phyloP scores from a whole-genome alignment of 2,888 invertebrate species.

The Flexamia atlantica region DNA sequence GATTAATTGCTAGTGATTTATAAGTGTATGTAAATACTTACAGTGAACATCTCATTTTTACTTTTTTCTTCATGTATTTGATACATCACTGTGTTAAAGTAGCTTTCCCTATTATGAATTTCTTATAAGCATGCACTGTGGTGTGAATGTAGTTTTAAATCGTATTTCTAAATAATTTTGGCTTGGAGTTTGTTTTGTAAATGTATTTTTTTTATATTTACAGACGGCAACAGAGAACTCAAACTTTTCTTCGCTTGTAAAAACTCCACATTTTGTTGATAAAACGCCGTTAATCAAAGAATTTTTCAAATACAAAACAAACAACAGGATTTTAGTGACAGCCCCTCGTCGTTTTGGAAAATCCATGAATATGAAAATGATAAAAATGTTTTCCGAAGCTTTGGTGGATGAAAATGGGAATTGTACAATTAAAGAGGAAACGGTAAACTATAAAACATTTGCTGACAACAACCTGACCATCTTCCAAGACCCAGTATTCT shows the following conservation, averaged over 20 bases:
- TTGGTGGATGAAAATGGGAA: slow-evolving; percentile 7
- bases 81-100: too few species aligned
- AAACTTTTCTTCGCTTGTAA: background rate
- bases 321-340: slow-evolving; percentile 3
- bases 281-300: slow-evolving; percentile 14
- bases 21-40: too few species aligned
- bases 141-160: too few species aligned
- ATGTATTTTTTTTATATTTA: background rate
- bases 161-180: too few species aligned
- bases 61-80: too few species aligned
- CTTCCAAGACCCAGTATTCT: background rate
- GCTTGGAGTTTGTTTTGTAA: too few species aligned
- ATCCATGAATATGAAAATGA: slow-evolving; percentile 14
- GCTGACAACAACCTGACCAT: slow-evolving; percentile 40
- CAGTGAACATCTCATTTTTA: too few species aligned
- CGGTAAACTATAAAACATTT: slow-evolving; percentile 28
- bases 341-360: slow-evolving; percentile 12
- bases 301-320: slow-evolving; percentile 18
- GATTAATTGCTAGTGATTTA: too few species aligned
- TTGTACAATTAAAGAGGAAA: background rate
- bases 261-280: background rate
- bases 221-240: background rate
- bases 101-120: too few species aligned
- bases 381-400: slow-evolving; percentile 29
- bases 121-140: too few species aligned